Evolutionary conservation across 2,888 invertebrate genomes (phyloP), one percentile per base, ranked within the genome.

Genomic region (Napeogenes sylphis): DNA sequence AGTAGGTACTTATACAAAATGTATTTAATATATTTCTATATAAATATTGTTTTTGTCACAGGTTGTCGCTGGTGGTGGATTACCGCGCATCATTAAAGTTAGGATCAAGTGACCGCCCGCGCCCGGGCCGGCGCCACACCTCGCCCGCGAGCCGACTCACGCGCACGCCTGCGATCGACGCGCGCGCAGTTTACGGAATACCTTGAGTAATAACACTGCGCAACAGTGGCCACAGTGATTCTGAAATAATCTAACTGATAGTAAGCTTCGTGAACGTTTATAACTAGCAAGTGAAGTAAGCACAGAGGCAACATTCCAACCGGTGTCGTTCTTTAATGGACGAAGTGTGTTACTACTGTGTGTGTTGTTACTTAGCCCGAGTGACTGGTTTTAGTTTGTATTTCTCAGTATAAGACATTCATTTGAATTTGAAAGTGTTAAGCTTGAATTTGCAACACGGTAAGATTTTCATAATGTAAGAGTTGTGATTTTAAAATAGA

Each of bases 301-400:
- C 83, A 83, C 78, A 74, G 82, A 85, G 85, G 87, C 87, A 83
- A 83, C 90, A 90, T 90, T 90, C 90, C 89, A 80, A 87, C 84
- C 88, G 87, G 88, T 90, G 89, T 85, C 85, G 88, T 84, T 87
- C 84, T 83, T 84, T 84, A 87, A 84, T 85, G 87, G 85, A 84
- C 87, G 82, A 81, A 82, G 85, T 86, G 87, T 84, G 83, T 65
- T 84, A 84, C 71, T 71, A 73, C 84, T 81, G 80, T 83, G 80
- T 80, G 84, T 85, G 82, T 84, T 82, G 79, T 80, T 78, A 78
- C 77, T 81, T 80, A 80, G 76, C 51, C 51, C 51, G 75, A 79
- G 81, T 81, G 81, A 81, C 81, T 79, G 80, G 80, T 77, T 80
- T 74, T 69, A 72, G 71, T 73, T 76, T 75, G 73, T 67, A 67